Evolutionary conservation across 2,113 vertebrate genomes (phyloP).

Genomic region (Labeo catla): DNA sequence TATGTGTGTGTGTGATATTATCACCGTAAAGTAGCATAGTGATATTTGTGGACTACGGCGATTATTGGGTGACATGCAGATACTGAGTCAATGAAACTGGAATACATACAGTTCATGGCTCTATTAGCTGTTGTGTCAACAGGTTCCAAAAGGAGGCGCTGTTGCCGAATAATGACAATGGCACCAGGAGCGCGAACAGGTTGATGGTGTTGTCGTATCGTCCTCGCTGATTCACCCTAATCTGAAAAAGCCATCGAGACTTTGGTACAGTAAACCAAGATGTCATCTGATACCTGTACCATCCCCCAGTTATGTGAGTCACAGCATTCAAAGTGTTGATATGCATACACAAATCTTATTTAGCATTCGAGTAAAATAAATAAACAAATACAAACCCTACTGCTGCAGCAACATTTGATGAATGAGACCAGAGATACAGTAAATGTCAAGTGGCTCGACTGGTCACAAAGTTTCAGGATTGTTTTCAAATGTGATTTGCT

Average conservation of each 20-base stretch:
- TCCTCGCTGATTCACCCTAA: background rate
- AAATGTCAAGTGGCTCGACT: background rate
- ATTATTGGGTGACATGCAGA: background rate
- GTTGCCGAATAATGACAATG: conserved; percentile 5
- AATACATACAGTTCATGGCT: background rate
- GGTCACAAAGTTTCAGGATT: background rate
- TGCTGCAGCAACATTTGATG: background rate
- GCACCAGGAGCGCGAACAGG: background rate
- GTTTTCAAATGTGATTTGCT: background rate
- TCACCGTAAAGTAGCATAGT: too few species aligned
- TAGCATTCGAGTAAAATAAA: conserved; percentile 8
- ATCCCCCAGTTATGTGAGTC: conserved; percentile 8
- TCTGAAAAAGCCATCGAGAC: background rate
- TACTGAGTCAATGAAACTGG: background rate
- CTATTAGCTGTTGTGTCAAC: background rate
- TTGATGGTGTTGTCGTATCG: background rate
- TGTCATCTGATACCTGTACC: background rate
- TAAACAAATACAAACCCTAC: background rate
- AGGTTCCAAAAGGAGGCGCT: background rate
- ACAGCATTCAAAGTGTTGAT: conserved; percentile 12
- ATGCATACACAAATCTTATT: conserved; percentile 1
- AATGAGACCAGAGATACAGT: background rate
- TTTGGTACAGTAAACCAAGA: background rate
- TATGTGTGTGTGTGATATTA: too few species aligned
- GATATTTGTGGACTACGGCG: background rate